A percentile compares a stretch with the other conserved stretches of the same genome.
Evolutionary conservation across 2,888 invertebrate genomes (phyloP).

Genomic region (Dryocosmus kuriphilus): DNA sequence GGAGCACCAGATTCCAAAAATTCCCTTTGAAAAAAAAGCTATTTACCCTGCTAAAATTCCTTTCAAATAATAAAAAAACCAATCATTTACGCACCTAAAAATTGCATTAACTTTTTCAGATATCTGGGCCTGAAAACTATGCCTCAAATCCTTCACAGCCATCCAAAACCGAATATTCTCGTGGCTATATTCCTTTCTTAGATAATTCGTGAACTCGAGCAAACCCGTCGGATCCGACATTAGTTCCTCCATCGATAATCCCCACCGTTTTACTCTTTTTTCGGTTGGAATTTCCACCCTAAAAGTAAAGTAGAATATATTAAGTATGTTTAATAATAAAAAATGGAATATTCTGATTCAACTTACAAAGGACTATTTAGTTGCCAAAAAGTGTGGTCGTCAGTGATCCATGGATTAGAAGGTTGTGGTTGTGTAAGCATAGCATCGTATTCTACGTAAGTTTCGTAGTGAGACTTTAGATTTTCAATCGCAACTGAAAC

Average conservation of each 20-base stretch:
- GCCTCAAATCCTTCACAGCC: conserved; percentile 94
- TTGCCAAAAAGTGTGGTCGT: conserved; percentile 96
- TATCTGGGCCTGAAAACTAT: conserved; percentile 92
- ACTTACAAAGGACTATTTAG: conserved; percentile 93
- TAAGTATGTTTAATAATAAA: not conserved
- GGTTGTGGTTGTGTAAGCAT: conserved; percentile 93
- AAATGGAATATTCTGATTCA: conserved; percentile 27
- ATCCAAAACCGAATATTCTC: conserved; percentile 99
- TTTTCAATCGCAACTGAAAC: conserved; percentile 96
- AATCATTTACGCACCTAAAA: conserved; percentile 84
- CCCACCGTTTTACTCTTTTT: conserved; percentile 96
- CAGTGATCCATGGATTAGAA: conserved; percentile 98
- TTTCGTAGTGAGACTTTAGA: conserved; percentile 91
- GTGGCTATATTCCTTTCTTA: conserved; percentile 98
- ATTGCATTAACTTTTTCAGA: conserved; percentile 91
- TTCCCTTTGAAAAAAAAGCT: conserved; percentile 82
- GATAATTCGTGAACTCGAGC: conserved; percentile 95
- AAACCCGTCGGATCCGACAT: conserved; percentile 92
- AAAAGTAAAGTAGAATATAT: conserved; percentile 59
- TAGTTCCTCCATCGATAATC: conserved; percentile 94
- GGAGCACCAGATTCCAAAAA: conserved; percentile 96
- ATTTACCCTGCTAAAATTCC: not conserved
- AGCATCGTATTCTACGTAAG: conserved; percentile 96
- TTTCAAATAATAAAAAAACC: not conserved
- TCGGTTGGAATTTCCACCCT: conserved; percentile 97